A percentile compares a stretch with the other conserved stretches of the same genome.
phyloP scores from a whole-genome alignment of 2,888 invertebrate species.

The Exocentrus adspersus region DNA sequence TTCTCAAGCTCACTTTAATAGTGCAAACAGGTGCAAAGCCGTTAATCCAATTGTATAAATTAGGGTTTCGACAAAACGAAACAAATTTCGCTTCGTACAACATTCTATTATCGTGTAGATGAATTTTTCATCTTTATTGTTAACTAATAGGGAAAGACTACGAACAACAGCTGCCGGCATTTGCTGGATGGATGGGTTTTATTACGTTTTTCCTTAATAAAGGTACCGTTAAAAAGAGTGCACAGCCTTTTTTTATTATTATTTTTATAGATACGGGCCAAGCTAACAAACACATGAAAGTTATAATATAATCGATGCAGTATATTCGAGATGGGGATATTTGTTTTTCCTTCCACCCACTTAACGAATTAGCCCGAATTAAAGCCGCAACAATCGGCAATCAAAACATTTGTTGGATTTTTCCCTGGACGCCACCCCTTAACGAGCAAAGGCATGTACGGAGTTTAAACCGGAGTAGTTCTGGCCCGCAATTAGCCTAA shows the following conservation, averaged over 20 bases:
- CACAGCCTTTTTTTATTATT: background rate
- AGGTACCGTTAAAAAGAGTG: background rate
- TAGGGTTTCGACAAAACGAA: constrained; percentile 5
- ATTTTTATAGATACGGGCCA: background rate
- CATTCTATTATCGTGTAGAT: background rate
- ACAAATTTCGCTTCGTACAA: constrained; percentile 3
- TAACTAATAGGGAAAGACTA: background rate
- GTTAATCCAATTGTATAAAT: constrained; percentile 1
- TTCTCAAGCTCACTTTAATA: constrained; percentile 1
- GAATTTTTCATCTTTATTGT: background rate
- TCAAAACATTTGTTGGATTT: constrained; percentile 36
- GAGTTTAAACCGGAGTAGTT: constrained; percentile 45
- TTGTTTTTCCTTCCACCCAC: background rate
- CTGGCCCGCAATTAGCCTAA: constrained; percentile 52
- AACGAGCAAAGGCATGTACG: constrained; percentile 51
- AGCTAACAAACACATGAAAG: background rate
- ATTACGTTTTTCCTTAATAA: constrained; percentile 3
- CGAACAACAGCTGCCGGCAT: background rate
- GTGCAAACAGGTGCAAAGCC: constrained; percentile 3
- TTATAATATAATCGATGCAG: too few relatives aligned
- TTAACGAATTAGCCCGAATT: constrained; percentile 22
- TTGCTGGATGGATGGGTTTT: background rate
- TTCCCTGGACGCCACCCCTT: constrained; percentile 49
- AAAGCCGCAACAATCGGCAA: constrained; percentile 23
- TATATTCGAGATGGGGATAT: too few relatives aligned